Conservation (phyloP, 2,888 invertebrate species). For the Blastobasis adustella region DNA sequence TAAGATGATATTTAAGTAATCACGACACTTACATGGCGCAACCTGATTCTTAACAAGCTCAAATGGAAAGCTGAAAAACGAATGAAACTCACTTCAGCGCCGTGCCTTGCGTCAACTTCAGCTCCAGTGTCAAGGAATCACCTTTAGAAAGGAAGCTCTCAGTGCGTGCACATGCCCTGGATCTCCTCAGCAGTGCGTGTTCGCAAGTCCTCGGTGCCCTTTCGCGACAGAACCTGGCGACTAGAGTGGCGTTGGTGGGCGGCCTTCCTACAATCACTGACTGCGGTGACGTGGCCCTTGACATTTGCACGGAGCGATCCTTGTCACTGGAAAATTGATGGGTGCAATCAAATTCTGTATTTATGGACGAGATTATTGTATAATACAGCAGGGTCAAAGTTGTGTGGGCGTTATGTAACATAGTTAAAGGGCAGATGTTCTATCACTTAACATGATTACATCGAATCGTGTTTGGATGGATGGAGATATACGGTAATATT, state of each 20-base stretch:
- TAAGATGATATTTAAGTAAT: too few relatives aligned
- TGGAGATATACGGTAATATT: too few relatives aligned
- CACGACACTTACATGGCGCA: too few relatives aligned
- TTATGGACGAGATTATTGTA: too few relatives aligned
- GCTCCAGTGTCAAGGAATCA: conserved; percentile 86
- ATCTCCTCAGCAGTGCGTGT: conserved; percentile 80
- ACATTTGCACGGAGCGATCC: conserved; percentile 65
- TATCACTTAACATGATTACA: too few relatives aligned
- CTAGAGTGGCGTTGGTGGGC: conserved; percentile 82
- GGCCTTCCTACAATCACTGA: conserved; percentile 72
- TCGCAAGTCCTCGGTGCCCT: conserved; percentile 89
- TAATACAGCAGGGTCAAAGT: too few relatives aligned
- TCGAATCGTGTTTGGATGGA: too few relatives aligned
- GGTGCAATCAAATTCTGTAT: too few relatives aligned
- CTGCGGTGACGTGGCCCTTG: conserved; percentile 63
- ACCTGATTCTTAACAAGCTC: too few relatives aligned
- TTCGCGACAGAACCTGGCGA: conserved; percentile 88
- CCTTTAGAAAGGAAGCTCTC: conserved; percentile 90
- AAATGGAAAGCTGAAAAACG: not conserved
- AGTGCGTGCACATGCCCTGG: conserved; percentile 84
- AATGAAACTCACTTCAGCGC: conserved; percentile 81
- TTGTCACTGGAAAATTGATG: conserved; percentile 50
- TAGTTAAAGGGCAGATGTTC: too few relatives aligned
- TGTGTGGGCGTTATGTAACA: too few relatives aligned
- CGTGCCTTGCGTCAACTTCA: conserved; percentile 87